A percentile compares a stretch with the other conserved stretches of the same genome.
phyloP scores from a whole-genome alignment of 2,888 invertebrate genomes.

The Zaprionus bogoriensis region DNA sequence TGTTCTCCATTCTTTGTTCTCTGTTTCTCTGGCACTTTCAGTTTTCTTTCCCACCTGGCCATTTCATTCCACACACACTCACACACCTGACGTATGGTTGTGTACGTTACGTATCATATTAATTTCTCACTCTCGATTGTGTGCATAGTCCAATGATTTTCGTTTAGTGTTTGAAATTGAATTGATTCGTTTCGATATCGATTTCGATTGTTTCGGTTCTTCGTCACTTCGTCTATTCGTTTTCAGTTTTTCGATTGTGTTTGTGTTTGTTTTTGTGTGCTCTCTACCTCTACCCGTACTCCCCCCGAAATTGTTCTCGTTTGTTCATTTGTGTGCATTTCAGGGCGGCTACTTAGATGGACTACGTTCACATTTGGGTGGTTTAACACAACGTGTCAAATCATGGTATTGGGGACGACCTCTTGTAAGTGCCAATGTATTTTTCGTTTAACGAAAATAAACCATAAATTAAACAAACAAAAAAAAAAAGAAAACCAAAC shows the following conservation, averaged over 20 bases:
- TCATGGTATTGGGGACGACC: conserved; percentile 98
- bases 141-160: conserved; percentile 3
- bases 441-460: conserved; percentile 77
- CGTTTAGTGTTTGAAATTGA: conserved; percentile 15
- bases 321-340: conserved; percentile 84
- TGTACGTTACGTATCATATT: conserved; percentile 22
- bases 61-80: too few species aligned
- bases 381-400: conserved; percentile 98
- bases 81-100: conserved; percentile 14
- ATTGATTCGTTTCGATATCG: too few species aligned
- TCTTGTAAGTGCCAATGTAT: conserved; percentile 91
- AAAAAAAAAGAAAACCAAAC: conserved; percentile 37
- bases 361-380: conserved; percentile 96
- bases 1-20: not conserved
- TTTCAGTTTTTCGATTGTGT: conserved; percentile 39
- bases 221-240: conserved; percentile 20
- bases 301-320: conserved; percentile 79
- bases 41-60: conserved; percentile 10
- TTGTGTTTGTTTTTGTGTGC: too few species aligned
- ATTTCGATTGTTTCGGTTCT: conserved; percentile 1
- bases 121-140: conserved; percentile 3
- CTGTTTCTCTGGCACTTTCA: conserved; percentile 20
- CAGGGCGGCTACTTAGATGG: conserved; percentile 96
- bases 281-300: conserved; percentile 57
- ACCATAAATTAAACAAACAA: conserved; percentile 43